Base-by-base conservation (phyloP, 23 tunicate species). In the Botrylloides violaceus region DNA sequence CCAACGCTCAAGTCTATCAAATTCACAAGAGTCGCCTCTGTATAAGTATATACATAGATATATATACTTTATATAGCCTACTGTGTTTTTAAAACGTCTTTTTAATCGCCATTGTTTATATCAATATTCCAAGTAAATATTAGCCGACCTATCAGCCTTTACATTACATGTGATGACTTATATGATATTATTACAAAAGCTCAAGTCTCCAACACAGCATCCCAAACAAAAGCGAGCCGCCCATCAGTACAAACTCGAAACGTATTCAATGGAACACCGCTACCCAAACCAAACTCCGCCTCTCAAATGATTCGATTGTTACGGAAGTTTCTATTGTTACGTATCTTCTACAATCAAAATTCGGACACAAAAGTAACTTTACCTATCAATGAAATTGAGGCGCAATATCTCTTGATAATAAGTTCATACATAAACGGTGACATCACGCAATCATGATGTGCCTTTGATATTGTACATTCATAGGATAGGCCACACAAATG, bases 211-310 rank as follows among this genome's bases (percentile, higher is more conserved):
- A n/a, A 43, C 53, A 43, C 53, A 43, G 53, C 53, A 9, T 43
- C 15, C 53, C 53, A 43, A 43, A 43, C 53, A 43, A 43, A n/a
- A 43, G 53, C 53, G 53, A n/a, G 53, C 53, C 53, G 53, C 53
- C 53, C 53, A 9, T 43, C 15, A 43, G 53, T 43, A 43, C 53
- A 43, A 43, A 43, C 53, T 43, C 53, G 53, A 43, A 43, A 43
- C 53, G 9, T 43, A 43, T 43, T 43, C 53, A 43, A 43, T 15
- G 15, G 53, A 43, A 7, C 53, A 43, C 12, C 53, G 53, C 53
- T 43, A 43, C 53, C 53, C 53, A 43, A 43, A 7, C 53, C 53
- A 43, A 43, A 43, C 53, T 43, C 9, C 53, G 53, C 15, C 9
- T 15, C 9, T 43, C 53, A 9, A 43, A 43, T 15, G 9, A 43